A percentile compares a stretch with the other conserved stretches of the same genome.
These are phyloP conservation scores for Coluber constrictor DNA, from an alignment of 2,797 vertebrate species.

Conservation along the genomic window DNA sequence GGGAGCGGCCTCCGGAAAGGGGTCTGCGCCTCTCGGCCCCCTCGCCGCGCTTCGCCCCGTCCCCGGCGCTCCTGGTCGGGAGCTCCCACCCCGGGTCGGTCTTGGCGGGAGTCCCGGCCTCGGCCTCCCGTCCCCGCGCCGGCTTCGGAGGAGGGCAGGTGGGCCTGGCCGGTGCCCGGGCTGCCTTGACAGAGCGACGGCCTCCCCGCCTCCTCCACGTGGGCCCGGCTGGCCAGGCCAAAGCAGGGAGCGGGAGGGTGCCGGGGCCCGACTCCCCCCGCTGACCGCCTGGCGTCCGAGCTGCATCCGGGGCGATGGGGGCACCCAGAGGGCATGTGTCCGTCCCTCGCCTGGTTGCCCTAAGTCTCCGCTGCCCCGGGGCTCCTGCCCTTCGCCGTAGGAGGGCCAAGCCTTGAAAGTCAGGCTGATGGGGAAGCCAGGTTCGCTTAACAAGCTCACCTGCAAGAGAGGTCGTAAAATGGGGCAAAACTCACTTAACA, in stretches of 20 bases:
- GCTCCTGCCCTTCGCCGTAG: background rate
- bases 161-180: background rate
- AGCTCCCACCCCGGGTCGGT: background rate
- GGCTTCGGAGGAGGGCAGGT: background rate
- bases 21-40: background rate
- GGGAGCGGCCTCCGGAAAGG: background rate
- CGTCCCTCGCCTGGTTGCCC: background rate
- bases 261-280: no score
- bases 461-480: background rate
- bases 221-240: background rate
- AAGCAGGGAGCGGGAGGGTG: background rate
- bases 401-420: background rate
- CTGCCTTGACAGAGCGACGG: background rate
- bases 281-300: background rate
- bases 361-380: background rate
- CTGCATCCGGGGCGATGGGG: background rate
- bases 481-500: background rate
- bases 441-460: background rate
- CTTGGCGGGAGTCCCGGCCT: background rate
- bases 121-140: background rate
- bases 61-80: background rate
- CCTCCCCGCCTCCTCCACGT: background rate
- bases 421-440: background rate
- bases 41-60: background rate
- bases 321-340: background rate